Evolutionary conservation across 1,140 invertebrate species (phyloP).

Genomic region (Papilio aristodemus): DNA sequence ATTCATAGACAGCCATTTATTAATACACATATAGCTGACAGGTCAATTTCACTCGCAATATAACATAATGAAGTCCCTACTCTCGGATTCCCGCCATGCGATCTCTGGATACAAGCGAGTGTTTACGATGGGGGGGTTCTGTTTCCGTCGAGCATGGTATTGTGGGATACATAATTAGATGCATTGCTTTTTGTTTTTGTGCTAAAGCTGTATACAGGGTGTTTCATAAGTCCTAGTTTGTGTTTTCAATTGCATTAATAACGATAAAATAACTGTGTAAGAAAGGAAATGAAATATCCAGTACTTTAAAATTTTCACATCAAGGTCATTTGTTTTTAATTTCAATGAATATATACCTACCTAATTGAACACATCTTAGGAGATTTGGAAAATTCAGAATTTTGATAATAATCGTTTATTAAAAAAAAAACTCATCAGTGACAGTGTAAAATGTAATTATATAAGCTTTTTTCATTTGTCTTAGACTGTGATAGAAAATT

Average conservation of each 20-base stretch:
- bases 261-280: not conserved
- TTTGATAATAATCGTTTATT: no score
- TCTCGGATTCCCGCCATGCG: slow-evolving; percentile 22
- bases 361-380: no score
- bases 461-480: no score
- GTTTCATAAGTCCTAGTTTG: slow-evolving; percentile 1
- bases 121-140: slow-evolving; percentile 23
- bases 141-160: not conserved
- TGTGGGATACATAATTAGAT: slow-evolving; percentile 10
- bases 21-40: slow-evolving; percentile 70
- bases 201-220: not conserved
- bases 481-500: no score
- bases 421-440: no score
- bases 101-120: slow-evolving; percentile 15
- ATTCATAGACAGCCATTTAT: slow-evolving; percentile 72
- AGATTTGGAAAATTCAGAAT: no score
- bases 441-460: no score
- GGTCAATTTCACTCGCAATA: slow-evolving; percentile 64
- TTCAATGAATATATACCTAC: no score
- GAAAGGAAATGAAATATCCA: no score
- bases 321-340: no score
- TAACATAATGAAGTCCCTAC: slow-evolving; percentile 38
- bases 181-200: slow-evolving; percentile 7
- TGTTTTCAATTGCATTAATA: no score
- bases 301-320: no score